Conservation (phyloP, 2,113 vertebrate species). For the Struthidea cinerea region DNA sequence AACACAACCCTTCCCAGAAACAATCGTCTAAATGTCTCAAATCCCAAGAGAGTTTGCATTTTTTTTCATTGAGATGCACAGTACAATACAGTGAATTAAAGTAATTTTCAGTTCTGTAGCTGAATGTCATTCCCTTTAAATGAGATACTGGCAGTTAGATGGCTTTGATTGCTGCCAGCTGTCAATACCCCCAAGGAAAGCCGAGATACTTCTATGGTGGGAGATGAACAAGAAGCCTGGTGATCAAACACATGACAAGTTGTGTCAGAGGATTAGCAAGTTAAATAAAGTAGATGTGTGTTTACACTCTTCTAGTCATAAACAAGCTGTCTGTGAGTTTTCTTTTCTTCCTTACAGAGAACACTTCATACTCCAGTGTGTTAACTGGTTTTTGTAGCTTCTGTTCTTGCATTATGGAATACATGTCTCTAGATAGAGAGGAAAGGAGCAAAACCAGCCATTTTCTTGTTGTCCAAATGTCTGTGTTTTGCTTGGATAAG, state of each 20-base stretch:
- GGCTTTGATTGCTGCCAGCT: slow-evolving; percentile 54
- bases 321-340: slow-evolving; percentile 13
- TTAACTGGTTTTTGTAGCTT: neutral
- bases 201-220: neutral
- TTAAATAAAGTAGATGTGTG: slow-evolving; percentile 49
- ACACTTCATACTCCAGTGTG: neutral
- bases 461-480: neutral
- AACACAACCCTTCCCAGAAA: neutral
- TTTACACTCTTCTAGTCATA: slow-evolving; percentile 36
- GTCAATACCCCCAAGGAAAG: slow-evolving; percentile 35
- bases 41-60: neutral
- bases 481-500: neutral
- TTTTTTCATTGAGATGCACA: neutral
- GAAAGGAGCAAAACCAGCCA: neutral
- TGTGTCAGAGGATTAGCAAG: slow-evolving; percentile 8
- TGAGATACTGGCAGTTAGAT: slow-evolving; percentile 13
- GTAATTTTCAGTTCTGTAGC: slow-evolving; percentile 14
- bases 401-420: neutral
- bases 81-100: slow-evolving; percentile 4
- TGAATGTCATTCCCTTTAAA: slow-evolving; percentile 37
- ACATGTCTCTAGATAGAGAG: neutral
- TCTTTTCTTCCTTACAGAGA: neutral
- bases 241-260: slow-evolving; percentile 26
- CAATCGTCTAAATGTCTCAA: neutral
- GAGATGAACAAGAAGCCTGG: slow-evolving; percentile 31